phyloP scores from a whole-genome alignment of 2,888 invertebrate genomes.

The Agrochola lychnidis region DNA sequence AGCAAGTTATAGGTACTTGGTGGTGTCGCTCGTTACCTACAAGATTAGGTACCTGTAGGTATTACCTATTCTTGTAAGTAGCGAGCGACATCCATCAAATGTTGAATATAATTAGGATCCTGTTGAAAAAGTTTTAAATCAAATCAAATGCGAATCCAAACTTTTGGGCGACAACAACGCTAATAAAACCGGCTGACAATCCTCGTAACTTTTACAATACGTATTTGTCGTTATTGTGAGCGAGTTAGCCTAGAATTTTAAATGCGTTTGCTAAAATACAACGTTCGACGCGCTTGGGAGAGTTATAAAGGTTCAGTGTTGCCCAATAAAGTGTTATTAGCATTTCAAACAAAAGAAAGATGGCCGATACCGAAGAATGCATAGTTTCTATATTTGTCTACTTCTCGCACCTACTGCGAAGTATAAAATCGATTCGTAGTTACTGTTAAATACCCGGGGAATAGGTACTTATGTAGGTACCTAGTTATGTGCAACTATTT shows the following conservation, averaged over 20 bases:
- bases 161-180: conserved; percentile 46
- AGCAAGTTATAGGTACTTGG: background rate
- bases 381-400: too few species aligned
- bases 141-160: conserved; percentile 60
- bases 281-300: background rate
- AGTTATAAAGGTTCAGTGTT: background rate
- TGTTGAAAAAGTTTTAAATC: conserved; percentile 52
- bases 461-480: too few species aligned
- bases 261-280: conserved; percentile 36
- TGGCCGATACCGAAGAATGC: background rate
- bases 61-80: too few species aligned
- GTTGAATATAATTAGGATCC: conserved; percentile 27
- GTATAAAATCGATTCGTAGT: too few species aligned
- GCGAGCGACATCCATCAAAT: conserved; percentile 21
- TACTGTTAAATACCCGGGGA: too few species aligned
- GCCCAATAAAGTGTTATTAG: conserved; percentile 21
- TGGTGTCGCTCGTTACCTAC: background rate
- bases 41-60: background rate
- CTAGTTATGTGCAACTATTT: too few species aligned
- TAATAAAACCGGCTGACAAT: conserved; percentile 58
- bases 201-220: conserved; percentile 59
- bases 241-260: conserved; percentile 46
- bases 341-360: conserved; percentile 1
- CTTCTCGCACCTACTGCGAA: too few species aligned
- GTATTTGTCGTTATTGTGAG: conserved; percentile 58